Evolutionary conservation across 1,140 invertebrate genomes (phyloP).

Genomic region (Melanaphis sacchari): DNA sequence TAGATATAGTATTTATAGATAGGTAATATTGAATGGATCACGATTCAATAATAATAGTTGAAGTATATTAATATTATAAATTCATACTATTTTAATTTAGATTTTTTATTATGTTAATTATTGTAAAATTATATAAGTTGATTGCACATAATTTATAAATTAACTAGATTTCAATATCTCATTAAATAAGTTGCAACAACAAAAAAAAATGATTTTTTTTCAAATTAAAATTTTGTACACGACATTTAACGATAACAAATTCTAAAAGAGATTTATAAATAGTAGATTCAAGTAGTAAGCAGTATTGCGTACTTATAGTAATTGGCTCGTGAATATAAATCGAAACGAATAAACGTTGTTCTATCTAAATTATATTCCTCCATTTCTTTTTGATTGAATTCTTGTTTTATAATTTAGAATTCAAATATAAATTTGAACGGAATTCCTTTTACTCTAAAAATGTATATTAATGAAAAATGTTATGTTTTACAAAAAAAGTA

Average conservation of each 20-base stretch:
- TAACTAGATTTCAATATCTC: background rate
- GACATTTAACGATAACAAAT: background rate
- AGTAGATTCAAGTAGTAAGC: background rate
- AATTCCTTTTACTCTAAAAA: conserved; percentile 3
- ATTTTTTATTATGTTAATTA: background rate
- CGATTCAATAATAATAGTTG: background rate
- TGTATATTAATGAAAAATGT: conserved; percentile 16
- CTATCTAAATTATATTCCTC: conserved; percentile 26
- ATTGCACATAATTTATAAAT: background rate
- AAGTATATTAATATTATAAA: background rate
- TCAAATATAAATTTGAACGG: conserved; percentile 14
- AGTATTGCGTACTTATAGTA: conserved; percentile 10
- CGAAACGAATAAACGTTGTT: conserved; percentile 20
- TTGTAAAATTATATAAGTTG: background rate
- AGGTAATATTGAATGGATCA: background rate
- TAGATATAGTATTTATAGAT: no score
- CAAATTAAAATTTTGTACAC: background rate
- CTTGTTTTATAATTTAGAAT: conserved; percentile 15
- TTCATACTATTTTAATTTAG: background rate
- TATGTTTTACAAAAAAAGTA: conserved; percentile 12
- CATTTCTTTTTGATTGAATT: conserved; percentile 8
- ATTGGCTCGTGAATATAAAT: conserved; percentile 32
- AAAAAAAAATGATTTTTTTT: background rate
- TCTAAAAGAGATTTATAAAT: conserved; percentile 22
- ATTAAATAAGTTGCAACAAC: background rate